Evolutionary conservation across 2,113 vertebrate species (phyloP).

Genomic region (Lepisosteus osseus): DNA sequence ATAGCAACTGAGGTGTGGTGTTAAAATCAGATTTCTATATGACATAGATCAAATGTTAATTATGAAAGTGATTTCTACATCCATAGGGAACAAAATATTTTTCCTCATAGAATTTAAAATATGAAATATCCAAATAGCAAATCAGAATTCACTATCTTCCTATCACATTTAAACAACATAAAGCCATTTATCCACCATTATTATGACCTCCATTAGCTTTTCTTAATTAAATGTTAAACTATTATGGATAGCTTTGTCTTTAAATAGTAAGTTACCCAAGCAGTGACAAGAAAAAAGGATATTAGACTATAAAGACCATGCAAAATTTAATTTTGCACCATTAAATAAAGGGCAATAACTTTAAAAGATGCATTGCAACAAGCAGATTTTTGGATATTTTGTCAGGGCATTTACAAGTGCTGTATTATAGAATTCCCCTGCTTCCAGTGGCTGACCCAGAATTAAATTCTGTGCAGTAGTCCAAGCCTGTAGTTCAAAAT

Average conservation of each 20-base stretch:
- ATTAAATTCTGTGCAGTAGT: slow-evolving; percentile 46
- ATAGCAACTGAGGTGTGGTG: slow-evolving; percentile 50
- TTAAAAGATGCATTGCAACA: slow-evolving; percentile 47
- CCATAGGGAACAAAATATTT: slow-evolving; percentile 35
- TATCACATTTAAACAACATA: slow-evolving; percentile 48
- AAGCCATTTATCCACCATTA: slow-evolving; percentile 61
- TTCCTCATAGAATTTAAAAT: slow-evolving; percentile 64
- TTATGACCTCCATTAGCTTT: slow-evolving; percentile 72
- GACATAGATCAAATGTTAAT: slow-evolving; percentile 46
- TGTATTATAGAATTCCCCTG: slow-evolving; percentile 51
- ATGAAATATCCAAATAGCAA: slow-evolving; percentile 63
- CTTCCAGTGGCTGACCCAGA: slow-evolving; percentile 47
- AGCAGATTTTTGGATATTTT: slow-evolving; percentile 51
- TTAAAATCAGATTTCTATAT: slow-evolving; percentile 42
- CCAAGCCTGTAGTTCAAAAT: slow-evolving; percentile 34
- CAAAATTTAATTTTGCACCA: slow-evolving; percentile 70
- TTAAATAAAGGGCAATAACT: slow-evolving; percentile 32
- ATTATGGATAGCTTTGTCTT: slow-evolving; percentile 62
- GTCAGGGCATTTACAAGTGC: slow-evolving; percentile 43
- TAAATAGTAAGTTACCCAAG: slow-evolving; percentile 48
- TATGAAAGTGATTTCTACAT: slow-evolving; percentile 34
- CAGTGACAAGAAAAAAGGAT: slow-evolving; percentile 50
- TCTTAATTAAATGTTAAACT: slow-evolving; percentile 80
- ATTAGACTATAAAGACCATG: slow-evolving; percentile 70
- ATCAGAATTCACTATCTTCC: slow-evolving; percentile 56